A percentile compares a stretch with the other conserved stretches of the same genome.
Evolutionary conservation across 2,113 vertebrate genomes (phyloP).

Genomic region (Cathartes aura): DNA sequence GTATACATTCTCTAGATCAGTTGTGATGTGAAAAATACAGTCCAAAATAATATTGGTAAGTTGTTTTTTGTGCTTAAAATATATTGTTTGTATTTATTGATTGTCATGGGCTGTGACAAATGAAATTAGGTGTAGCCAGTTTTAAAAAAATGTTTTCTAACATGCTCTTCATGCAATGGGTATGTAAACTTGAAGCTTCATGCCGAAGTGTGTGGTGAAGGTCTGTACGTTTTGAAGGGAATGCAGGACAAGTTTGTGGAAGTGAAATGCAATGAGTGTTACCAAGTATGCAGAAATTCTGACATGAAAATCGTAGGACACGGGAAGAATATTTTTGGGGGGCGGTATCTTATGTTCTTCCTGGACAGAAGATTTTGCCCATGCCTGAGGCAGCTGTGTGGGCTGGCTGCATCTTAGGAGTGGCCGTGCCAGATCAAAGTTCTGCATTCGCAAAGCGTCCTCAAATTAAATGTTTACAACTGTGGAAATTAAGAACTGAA

Average conservation of each 20-base stretch:
- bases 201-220: not conserved
- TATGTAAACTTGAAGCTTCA: not conserved
- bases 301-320: not conserved
- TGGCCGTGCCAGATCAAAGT: rapidly evolving
- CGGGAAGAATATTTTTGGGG: not conserved
- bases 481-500: not conserved
- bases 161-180: rapidly evolving
- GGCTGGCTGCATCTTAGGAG: not conserved
- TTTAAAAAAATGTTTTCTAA: not conserved
- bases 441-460: not conserved
- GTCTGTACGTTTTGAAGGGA: not conserved
- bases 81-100: not conserved
- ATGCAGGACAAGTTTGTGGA: not conserved
- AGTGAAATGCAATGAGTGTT: not conserved
- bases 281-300: not conserved
- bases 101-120: not conserved
- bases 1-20: not conserved
- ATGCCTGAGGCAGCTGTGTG: not conserved
- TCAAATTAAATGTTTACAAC: not conserved
- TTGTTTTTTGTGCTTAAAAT: not conserved
- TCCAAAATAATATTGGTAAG: not conserved
- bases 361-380: not conserved
- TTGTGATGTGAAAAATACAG: not conserved
- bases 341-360: rapidly evolving
- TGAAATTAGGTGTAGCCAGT: not conserved